A percentile compares a stretch with the other conserved stretches of the same genome.
Evolutionary conservation across 2,113 vertebrate genomes (phyloP).

Genomic region (Micronycteris hirsuta): DNA sequence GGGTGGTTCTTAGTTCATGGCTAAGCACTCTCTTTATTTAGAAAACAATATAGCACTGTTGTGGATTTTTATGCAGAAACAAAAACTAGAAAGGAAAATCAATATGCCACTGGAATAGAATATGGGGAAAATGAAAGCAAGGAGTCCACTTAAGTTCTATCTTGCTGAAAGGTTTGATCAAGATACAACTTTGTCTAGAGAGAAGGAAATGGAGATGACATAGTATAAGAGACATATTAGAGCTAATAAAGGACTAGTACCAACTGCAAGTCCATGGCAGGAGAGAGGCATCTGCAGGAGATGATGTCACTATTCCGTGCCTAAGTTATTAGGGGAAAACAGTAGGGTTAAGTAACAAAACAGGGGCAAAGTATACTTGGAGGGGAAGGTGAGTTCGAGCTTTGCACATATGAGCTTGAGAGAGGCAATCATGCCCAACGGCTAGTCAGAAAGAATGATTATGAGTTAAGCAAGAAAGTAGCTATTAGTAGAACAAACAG

Average conservation of each 20-base stretch:
- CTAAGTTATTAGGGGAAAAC: background rate
- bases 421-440: background rate
- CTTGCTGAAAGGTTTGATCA: background rate
- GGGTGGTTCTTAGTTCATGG: background rate
- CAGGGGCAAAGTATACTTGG: background rate
- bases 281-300: background rate
- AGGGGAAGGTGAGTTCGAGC: background rate
- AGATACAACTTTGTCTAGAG: background rate
- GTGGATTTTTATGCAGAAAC: background rate
- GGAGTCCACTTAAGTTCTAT: background rate
- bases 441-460: background rate
- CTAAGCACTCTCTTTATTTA: background rate
- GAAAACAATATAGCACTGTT: background rate
- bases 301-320: background rate
- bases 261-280: background rate
- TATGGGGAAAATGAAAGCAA: background rate
- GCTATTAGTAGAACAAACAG: background rate
- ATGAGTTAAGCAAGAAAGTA: background rate
- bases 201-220: background rate
- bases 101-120: background rate
- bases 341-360: background rate
- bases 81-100: conserved; percentile 5
- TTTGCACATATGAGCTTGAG: background rate
- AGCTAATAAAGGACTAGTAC: background rate
- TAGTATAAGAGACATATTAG: background rate